phyloP scores from a whole-genome alignment of 2,888 invertebrate species.

The Polia nebulosa region DNA sequence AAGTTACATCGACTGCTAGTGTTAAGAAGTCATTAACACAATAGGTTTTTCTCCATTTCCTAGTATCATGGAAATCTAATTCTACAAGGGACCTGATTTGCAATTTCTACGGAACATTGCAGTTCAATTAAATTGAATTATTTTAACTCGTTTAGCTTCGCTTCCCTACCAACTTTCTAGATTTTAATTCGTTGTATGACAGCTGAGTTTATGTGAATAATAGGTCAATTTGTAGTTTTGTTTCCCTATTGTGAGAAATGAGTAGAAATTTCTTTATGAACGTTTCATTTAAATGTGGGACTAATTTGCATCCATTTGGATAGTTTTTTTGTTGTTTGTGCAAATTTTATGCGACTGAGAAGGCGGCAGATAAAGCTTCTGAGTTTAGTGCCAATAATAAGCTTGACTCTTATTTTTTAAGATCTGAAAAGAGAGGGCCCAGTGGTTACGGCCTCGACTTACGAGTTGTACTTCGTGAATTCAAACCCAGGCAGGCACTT shows the following conservation, averaged over 20 bases:
- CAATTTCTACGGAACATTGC: conserved; percentile 59
- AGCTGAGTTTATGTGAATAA: conserved; percentile 22
- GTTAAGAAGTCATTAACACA: conserved; percentile 27
- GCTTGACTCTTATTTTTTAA: too few species aligned
- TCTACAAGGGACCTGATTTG: conserved; percentile 56
- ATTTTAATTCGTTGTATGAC: conserved; percentile 36
- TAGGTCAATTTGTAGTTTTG: conserved; percentile 32
- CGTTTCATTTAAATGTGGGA: conserved; percentile 4
- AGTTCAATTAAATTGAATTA: conserved; percentile 56
- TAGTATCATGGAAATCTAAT: conserved; percentile 40
- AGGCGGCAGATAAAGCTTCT: neutral
- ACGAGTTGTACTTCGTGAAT: too few species aligned
- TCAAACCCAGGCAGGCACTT: too few species aligned
- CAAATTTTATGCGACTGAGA: neutral
- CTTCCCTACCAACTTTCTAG: conserved; percentile 44
- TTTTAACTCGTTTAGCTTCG: conserved; percentile 52
- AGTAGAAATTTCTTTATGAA: neutral
- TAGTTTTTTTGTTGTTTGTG: neutral
- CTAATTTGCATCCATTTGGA: conserved; percentile 13
- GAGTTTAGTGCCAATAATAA: neutral
- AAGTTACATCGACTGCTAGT: neutral
- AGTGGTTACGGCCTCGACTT: too few species aligned
- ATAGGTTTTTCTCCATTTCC: conserved; percentile 42
- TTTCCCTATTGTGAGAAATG: conserved; percentile 26
- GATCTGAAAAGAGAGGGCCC: too few species aligned